Percentiles rank a stretch among this genome's conserved stretches.
phyloP scores from a whole-genome alignment of 2,888 invertebrate species.

The Acronicta leporina region DNA sequence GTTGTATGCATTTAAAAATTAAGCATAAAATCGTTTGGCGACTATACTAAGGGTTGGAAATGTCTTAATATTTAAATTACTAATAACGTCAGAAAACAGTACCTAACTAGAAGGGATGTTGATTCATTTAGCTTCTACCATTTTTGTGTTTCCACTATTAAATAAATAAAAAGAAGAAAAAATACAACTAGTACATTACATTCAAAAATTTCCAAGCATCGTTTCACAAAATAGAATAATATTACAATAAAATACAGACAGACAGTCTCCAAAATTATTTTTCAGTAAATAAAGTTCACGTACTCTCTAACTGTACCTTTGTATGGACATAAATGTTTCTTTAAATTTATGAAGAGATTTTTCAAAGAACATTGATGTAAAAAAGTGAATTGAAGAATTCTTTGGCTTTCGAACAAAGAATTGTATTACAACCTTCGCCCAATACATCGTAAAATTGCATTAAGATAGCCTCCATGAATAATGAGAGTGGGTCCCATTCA shows the following conservation, averaged over 20 bases:
- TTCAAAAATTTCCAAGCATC: background rate
- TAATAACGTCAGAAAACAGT: too few relatives aligned
- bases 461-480: background rate
- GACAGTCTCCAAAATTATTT: constrained; percentile 8
- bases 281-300: constrained; percentile 11
- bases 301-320: background rate
- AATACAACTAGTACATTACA: too few relatives aligned
- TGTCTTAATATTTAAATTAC: too few relatives aligned
- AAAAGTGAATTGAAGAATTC: constrained; percentile 13
- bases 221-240: background rate
- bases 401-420: constrained; percentile 17
- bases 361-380: constrained; percentile 1
- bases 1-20: too few relatives aligned
- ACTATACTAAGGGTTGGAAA: too few relatives aligned
- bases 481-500: too few relatives aligned
- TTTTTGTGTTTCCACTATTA: too few relatives aligned
- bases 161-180: too few relatives aligned
- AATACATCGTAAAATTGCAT: background rate
- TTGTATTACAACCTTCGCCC: too few relatives aligned
- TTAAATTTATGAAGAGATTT: constrained; percentile 36
- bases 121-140: too few relatives aligned
- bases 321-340: constrained; percentile 20
- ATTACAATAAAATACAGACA: constrained; percentile 23
- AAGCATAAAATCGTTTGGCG: too few relatives aligned
- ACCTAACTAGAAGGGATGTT: too few relatives aligned